phyloP scores from a whole-genome alignment of 2,113 vertebrate species.

The Hyaena hyaena region DNA sequence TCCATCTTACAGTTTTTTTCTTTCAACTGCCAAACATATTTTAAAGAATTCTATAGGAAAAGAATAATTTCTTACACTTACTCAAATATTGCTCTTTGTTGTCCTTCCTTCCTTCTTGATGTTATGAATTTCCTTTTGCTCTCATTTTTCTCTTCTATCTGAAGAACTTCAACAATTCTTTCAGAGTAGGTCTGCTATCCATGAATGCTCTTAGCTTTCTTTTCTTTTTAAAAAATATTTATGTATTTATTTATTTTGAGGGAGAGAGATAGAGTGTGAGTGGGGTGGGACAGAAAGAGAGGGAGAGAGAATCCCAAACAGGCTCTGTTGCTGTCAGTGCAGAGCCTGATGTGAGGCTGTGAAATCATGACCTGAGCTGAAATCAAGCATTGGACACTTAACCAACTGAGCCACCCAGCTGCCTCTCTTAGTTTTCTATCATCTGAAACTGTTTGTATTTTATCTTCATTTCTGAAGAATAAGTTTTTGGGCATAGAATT shows the following conservation, averaged over 20 bases:
- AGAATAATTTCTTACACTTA: not conserved
- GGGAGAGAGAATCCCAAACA: too few species aligned
- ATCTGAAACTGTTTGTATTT: not conserved
- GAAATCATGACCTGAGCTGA: too few species aligned
- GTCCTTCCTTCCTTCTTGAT: not conserved
- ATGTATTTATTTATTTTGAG: too few species aligned
- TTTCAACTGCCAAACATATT: not conserved
- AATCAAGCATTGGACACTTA: too few species aligned
- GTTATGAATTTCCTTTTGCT: not conserved
- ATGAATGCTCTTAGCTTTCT: not conserved
- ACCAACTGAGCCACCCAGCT: too few species aligned
- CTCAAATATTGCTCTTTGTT: not conserved
- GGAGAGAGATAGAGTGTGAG: too few species aligned
- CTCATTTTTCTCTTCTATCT: not conserved
- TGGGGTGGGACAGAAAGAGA: too few species aligned
- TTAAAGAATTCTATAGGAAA: not conserved
- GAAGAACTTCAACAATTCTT: not conserved
- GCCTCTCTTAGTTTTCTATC: not conserved
- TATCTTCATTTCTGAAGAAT: not conserved
- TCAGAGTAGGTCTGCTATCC: not conserved
- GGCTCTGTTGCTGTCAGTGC: too few species aligned
- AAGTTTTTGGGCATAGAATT: not conserved
- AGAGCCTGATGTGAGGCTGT: too few species aligned
- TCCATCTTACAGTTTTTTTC: not conserved
- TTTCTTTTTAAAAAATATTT: too few species aligned